These are phyloP conservation scores for Sceloporus tristichus DNA, from an alignment of 2,113 vertebrate genomes.

Conservation along the genomic window DNA sequence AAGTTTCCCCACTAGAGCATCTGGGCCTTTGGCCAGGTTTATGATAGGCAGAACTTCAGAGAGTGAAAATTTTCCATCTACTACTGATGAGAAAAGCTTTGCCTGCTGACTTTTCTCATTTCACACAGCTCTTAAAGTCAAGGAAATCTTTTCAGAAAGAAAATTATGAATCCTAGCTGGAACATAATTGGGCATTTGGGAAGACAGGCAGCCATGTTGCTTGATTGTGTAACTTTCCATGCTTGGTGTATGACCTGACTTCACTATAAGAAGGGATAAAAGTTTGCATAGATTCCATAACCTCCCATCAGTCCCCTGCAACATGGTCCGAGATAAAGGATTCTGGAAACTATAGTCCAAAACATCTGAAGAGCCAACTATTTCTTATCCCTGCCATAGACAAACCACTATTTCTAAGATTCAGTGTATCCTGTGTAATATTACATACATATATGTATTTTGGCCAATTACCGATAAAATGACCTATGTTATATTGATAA, in stretches of 20 bases:
- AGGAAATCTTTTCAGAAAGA: not conserved
- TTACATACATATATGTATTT: too few relatives aligned
- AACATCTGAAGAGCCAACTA: too few relatives aligned
- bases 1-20: not conserved
- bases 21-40: not conserved
- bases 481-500: not conserved
- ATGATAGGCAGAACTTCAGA: not conserved
- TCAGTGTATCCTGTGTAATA: not conserved
- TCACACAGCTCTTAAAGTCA: not conserved
- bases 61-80: not conserved
- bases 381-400: not conserved
- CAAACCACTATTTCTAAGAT: not conserved
- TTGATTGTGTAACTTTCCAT: conserved; percentile 29
- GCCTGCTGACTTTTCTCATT: not conserved
- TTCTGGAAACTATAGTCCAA: too few relatives aligned
- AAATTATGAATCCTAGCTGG: not conserved
- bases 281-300: not conserved
- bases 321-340: not conserved
- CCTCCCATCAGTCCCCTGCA: not conserved
- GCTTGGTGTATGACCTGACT: conserved; percentile 45
- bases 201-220: not conserved
- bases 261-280: conserved; percentile 50
- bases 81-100: not conserved
- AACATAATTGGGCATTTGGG: not conserved
- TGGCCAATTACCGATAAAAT: too few relatives aligned